Evolutionary conservation across 2,797 vertebrate genomes (phyloP).

Genomic region (Xiphorhynchus erythropygius): DNA sequence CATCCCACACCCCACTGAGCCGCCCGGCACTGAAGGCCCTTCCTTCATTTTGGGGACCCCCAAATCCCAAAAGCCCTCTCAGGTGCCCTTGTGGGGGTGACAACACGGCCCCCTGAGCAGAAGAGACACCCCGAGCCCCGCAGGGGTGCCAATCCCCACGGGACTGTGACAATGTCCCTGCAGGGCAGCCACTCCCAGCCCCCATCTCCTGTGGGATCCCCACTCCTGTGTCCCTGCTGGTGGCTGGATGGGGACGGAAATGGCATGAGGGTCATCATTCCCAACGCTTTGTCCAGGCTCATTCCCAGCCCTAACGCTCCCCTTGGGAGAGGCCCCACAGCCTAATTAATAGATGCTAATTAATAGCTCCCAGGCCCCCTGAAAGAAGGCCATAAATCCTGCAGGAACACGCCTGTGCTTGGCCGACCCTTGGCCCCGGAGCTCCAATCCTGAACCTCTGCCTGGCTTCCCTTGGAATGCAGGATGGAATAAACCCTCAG

Average conservation of each 20-base stretch:
- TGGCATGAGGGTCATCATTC: not conserved
- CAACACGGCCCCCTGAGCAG: not conserved
- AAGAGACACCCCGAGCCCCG: no score
- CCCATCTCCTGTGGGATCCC: not conserved
- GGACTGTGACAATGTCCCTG: not conserved
- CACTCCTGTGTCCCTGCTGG: not conserved
- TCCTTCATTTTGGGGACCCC: not conserved
- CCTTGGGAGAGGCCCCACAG: not conserved
- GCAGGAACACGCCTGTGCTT: not conserved
- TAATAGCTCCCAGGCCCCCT: not conserved
- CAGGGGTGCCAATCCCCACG: accelerated
- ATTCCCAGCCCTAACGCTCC: not conserved
- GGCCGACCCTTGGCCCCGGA: no score
- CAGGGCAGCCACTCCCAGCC: not conserved
- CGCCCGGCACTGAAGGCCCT: accelerated
- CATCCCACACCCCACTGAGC: not conserved
- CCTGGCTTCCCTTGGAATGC: not conserved
- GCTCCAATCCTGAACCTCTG: no score
- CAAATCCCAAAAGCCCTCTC: not conserved
- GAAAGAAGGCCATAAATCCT: not conserved
- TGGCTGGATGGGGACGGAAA: not conserved
- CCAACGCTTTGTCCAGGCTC: not conserved
- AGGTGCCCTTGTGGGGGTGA: accelerated
- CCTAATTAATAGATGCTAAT: not conserved
- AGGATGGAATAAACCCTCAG: accelerated